Evolutionary conservation across 2,797 vertebrate genomes (phyloP).

Genomic region (Danionella dracula): DNA sequence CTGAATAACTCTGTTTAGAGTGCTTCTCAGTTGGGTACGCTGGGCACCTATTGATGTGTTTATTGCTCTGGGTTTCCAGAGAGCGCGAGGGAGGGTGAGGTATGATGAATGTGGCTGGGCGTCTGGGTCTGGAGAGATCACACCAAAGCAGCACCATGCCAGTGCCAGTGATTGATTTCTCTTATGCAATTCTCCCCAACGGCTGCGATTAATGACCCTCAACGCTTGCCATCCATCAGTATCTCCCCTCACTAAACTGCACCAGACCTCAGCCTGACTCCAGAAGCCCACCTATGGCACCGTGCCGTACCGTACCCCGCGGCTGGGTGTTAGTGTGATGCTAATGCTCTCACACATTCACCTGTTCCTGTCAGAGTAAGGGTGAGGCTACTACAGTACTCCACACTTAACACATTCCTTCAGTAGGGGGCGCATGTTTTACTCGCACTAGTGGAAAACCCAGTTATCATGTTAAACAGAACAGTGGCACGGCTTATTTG

Average conservation of each 20-base stretch:
- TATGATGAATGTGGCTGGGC: conserved; percentile 43
- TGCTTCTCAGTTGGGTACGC: conserved; percentile 24
- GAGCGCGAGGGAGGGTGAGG: conserved; percentile 35
- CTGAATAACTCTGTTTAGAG: conserved; percentile 33
- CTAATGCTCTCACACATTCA: conserved; percentile 39
- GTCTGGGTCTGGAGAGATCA: conserved; percentile 33
- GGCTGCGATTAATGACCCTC: conserved; percentile 77
- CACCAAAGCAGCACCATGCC: conserved; percentile 31
- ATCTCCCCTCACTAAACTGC: conserved; percentile 15
- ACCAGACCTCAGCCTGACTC: conserved; percentile 9
- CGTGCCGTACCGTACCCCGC: conserved; percentile 16
- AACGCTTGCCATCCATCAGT: conserved; percentile 66
- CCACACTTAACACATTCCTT: conserved; percentile 2
- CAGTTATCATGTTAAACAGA: no score
- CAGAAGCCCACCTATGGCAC: conserved; percentile 49
- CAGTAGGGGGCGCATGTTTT: neutral
- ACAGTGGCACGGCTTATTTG: no score
- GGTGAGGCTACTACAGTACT: conserved; percentile 35
- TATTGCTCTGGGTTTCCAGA: conserved; percentile 47
- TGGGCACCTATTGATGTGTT: conserved; percentile 51
- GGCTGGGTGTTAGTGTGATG: conserved; percentile 47
- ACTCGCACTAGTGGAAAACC: no score
- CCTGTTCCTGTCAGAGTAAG: conserved; percentile 53
- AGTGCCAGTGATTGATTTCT: conserved; percentile 69
- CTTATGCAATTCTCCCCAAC: conserved; percentile 59